Conservation (phyloP, 2,113 vertebrate species). For the Octodon degus region DNA sequence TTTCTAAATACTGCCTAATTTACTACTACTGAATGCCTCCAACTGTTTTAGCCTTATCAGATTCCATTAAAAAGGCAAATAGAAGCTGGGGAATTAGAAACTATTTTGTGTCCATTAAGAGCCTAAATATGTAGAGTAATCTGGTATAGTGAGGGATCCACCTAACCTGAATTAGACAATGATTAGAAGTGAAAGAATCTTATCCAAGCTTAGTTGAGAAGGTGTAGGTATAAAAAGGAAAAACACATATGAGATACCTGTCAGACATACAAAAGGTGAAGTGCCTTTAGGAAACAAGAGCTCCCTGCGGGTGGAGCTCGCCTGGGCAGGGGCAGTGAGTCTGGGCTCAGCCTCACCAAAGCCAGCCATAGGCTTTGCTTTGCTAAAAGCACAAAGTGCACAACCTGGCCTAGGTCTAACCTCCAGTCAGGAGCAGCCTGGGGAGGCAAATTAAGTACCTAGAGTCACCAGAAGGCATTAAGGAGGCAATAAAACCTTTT, state of each 20-base stretch:
- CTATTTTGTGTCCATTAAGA: not conserved
- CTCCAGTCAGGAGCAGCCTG: constrained; percentile 49
- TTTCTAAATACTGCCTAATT: not conserved
- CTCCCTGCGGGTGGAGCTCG: not conserved
- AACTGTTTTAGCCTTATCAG: constrained; percentile 12
- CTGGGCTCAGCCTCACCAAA: not conserved
- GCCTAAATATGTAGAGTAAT: not conserved
- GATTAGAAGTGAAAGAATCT: not conserved
- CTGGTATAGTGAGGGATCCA: not conserved
- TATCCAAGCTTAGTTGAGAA: not conserved
- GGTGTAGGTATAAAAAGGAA: not conserved
- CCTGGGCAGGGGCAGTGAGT: not conserved
- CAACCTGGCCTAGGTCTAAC: not conserved
- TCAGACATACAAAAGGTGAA: not conserved
- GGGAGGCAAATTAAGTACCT: constrained; percentile 71
- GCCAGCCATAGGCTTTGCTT: constrained; percentile 8
- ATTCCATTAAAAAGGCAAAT: not conserved
- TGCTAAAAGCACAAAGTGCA: constrained; percentile 48
- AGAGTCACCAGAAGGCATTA: constrained; percentile 80
- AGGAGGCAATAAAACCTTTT: constrained; percentile 81
- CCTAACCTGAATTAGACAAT: constrained; percentile 18
- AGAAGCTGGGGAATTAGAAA: not conserved
- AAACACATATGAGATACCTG: not conserved
- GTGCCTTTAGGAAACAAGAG: not conserved
- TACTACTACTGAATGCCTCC: not conserved